A percentile compares a stretch with the other conserved stretches of the same genome.
phyloP scores from a whole-genome alignment of 1,140 invertebrate genomes.

The Tyrophagus putrescentiae region DNA sequence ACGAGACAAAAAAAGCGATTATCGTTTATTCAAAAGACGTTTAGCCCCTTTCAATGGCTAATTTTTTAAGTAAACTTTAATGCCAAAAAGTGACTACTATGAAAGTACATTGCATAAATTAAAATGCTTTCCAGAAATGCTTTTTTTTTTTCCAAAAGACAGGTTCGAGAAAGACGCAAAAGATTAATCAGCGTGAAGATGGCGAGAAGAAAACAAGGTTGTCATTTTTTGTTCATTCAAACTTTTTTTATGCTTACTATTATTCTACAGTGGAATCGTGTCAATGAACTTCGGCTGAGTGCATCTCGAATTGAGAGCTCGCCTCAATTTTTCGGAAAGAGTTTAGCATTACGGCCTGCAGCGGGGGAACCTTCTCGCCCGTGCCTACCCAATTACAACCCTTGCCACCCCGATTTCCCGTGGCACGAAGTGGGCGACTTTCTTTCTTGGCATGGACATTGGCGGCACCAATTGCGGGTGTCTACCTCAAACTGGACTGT shows the following conservation, averaged over 20 bases:
- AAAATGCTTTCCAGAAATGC: too few relatives aligned
- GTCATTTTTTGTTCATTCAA: neutral
- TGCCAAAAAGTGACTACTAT: too few relatives aligned
- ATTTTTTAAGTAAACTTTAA: too few relatives aligned
- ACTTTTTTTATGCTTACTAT: neutral
- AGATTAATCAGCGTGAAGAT: neutral
- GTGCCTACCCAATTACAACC: slow-evolving; percentile 50
- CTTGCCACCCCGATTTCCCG: slow-evolving; percentile 45
- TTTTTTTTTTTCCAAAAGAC: too few relatives aligned
- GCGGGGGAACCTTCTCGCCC: slow-evolving; percentile 35
- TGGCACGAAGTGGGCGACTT: slow-evolving; percentile 52
- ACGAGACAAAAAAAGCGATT: too few relatives aligned
- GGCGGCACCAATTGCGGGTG: slow-evolving; percentile 63
- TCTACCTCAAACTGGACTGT: slow-evolving; percentile 46
- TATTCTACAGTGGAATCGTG: neutral
- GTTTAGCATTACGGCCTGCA: slow-evolving; percentile 44
- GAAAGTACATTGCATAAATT: too few relatives aligned
- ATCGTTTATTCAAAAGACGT: too few relatives aligned
- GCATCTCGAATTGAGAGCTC: neutral
- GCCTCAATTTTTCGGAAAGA: slow-evolving; percentile 37
- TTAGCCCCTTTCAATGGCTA: too few relatives aligned
- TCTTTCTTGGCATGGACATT: slow-evolving; percentile 57
- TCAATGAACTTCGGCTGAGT: neutral
- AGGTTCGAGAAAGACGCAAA: too few relatives aligned
- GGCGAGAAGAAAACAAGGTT: neutral